Conservation (phyloP, 2,113 vertebrate species). For the Platycercus adscitus region DNA sequence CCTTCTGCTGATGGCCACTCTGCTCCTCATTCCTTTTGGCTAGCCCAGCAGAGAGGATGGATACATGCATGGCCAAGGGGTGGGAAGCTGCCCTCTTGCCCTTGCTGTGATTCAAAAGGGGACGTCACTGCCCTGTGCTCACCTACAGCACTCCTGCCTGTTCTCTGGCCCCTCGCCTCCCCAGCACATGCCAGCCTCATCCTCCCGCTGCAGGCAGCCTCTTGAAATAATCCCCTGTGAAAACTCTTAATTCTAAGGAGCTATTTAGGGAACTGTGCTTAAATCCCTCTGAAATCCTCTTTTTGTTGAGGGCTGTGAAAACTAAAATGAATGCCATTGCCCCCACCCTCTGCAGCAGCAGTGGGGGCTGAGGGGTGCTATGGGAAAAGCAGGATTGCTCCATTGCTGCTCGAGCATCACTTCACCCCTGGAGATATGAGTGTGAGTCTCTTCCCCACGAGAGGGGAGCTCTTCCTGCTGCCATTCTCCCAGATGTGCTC, state of each 20-base stretch:
- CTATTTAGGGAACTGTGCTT: slow-evolving; percentile 50
- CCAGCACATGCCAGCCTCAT: not conserved
- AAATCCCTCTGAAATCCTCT: slow-evolving; percentile 58
- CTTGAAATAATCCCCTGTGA: slow-evolving; percentile 8
- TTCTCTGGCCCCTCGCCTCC: not conserved
- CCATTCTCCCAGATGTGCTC: not conserved
- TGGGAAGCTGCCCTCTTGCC: not conserved
- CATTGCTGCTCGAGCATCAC: not conserved
- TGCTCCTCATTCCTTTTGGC: not conserved
- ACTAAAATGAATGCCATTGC: not conserved
- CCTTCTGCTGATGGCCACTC: not conserved
- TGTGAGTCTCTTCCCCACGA: not conserved
- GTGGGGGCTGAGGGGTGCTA: rapidly evolving
- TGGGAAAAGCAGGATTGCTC: not conserved
- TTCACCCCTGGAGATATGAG: not conserved
- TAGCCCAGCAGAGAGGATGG: not conserved
- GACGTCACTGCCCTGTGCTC: not conserved
- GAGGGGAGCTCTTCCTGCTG: not conserved
- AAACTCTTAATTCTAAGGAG: slow-evolving; percentile 54
- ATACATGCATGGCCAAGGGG: rapidly evolving
- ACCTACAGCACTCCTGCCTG: not conserved
- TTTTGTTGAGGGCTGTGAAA: not conserved
- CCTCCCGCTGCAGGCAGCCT: rapidly evolving
- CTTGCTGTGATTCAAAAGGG: not conserved
- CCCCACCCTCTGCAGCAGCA: not conserved